phyloP scores from a whole-genome alignment of 1,140 invertebrate species.

The Euglossa dilemma region DNA sequence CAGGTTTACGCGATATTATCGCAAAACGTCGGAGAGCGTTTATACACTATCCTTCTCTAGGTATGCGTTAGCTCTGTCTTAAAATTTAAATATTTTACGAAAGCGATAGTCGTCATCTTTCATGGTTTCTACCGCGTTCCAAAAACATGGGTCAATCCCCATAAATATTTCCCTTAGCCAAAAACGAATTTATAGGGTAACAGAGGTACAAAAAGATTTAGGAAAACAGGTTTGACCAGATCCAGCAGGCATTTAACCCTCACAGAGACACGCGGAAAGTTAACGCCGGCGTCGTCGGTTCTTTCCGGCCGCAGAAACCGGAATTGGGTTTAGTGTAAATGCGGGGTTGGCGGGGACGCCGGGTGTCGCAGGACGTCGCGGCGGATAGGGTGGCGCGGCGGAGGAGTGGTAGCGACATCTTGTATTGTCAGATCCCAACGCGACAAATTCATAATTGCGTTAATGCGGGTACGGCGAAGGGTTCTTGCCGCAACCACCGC shows the following conservation, averaged over 20 bases:
- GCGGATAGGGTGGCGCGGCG: constrained; percentile 48
- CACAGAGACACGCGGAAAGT: not conserved
- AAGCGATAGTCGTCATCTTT: too few species aligned
- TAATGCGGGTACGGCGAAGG: constrained; percentile 78
- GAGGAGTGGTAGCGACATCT: constrained; percentile 76
- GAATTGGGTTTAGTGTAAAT: constrained; percentile 66
- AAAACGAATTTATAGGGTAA: too few species aligned
- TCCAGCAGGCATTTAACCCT: not conserved
- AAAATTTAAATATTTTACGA: too few species aligned
- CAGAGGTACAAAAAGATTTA: too few species aligned
- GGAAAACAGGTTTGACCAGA: too few species aligned
- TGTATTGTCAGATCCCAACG: constrained; percentile 81
- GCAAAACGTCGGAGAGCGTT: too few species aligned
- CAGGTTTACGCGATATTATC: too few species aligned
- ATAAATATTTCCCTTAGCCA: too few species aligned
- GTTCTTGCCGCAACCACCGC: constrained; percentile 76
- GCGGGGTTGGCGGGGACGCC: constrained; percentile 41
- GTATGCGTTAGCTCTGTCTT: too few species aligned
- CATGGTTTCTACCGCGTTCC: too few species aligned
- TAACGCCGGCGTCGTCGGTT: not conserved
- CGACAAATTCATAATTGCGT: constrained; percentile 83
- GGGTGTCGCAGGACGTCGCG: constrained; percentile 57
- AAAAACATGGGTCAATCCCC: too few species aligned
- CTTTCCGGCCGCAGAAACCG: constrained; percentile 46
- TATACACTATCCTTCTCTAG: too few species aligned